Base-by-base conservation (phyloP, 2,797 vertebrate species). In the Sitta carolinensis region DNA sequence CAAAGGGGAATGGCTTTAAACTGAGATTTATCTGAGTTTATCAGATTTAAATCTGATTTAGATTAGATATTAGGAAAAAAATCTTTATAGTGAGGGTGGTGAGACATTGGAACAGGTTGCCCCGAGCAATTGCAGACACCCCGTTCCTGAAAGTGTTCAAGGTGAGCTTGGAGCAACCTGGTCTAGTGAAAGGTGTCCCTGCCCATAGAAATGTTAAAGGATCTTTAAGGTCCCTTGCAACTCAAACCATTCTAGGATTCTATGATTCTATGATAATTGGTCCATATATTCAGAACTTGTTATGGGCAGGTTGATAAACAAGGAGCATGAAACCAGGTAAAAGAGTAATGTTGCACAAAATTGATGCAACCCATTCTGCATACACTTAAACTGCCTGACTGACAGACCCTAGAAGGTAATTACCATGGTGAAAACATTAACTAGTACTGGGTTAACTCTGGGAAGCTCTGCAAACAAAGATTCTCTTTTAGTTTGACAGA, bases 391-490 rank as follows among this genome's bases (percentile, higher is more conserved):
- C 4, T 45, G n/a, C 38, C 69, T 83, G 79, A 85, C n/a, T 84
- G 82, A 55, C 62, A 94, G 62, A 83, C 20, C 45, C 52, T 64
- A 90, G 42, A 75, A 95, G 86, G 82, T 66, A 86, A 94, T 90
- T 94, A 93, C 62, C 36, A 63, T 8, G 4, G 58, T 59, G 73
- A 90, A 93, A 86, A 86, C 62, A 66, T 81, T 88, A 86, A 94
- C 85, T 72, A 90, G 36, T 62, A 83, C 73, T 43, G 30, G 51
- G 47, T 86, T 84, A 95, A 94, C 66, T 72, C 77, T 52, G 55
- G 40, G 57, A 63, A 87, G 40, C 70, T 93, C 83, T 76, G 90
- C 70, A 94, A 93, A 96, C 90, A 95, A 95, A 91, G 91, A 95
- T 88, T 90, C 66, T 50, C 47, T 89, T 94, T 89, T n/a, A 94